Evolutionary conservation across 2,888 invertebrate species (phyloP).

Genomic region (Apamea monoglypha): DNA sequence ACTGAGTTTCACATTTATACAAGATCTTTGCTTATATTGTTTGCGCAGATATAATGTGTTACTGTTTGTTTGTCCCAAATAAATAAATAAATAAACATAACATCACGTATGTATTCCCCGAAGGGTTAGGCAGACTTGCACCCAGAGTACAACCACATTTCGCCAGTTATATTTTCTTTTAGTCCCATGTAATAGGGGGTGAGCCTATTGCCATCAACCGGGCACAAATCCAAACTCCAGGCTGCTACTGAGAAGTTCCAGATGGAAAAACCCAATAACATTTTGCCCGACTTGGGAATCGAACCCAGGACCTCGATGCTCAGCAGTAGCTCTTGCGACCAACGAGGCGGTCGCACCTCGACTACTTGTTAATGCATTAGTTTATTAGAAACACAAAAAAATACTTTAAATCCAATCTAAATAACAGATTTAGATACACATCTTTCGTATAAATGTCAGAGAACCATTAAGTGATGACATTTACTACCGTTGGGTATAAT

Average conservation of each 20-base stretch:
- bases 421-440: slow-evolving; percentile 13
- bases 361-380: neutral
- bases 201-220: neutral
- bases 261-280: neutral
- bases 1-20: too few relatives aligned
- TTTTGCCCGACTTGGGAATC: neutral
- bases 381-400: neutral
- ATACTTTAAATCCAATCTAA: slow-evolving; percentile 1
- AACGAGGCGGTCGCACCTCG: neutral
- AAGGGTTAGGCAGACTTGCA: neutral
- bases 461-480: slow-evolving; percentile 40
- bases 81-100: too few relatives aligned
- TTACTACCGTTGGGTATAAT: slow-evolving; percentile 45
- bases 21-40: too few relatives aligned
- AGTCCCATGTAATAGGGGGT: neutral
- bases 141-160: neutral
- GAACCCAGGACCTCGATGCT: neutral
- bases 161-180: neutral
- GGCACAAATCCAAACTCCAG: neutral
- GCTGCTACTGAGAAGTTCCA: neutral
- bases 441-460: slow-evolving; percentile 27
- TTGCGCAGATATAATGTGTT: too few relatives aligned
- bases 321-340: neutral
- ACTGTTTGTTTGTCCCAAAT: too few relatives aligned
- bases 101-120: neutral